Conservation (phyloP, 92 coral and sea anemone genomes). For the Blastomussa wellsi region DNA sequence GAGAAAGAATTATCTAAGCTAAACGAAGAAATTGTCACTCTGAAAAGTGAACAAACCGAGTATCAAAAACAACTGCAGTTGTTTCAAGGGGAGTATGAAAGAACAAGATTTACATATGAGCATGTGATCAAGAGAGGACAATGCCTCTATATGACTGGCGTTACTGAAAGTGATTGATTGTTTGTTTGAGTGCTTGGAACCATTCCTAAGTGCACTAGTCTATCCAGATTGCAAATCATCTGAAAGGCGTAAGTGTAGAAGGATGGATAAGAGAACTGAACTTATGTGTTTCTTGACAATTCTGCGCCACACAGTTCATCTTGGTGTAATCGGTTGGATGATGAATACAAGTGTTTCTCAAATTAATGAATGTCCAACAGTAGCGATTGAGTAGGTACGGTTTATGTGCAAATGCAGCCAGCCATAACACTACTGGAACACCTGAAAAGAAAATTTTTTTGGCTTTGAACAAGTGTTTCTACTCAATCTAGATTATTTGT, state of each 20-base stretch:
- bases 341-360: too few species aligned
- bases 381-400: too few species aligned
- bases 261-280: conserved; percentile 36
- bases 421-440: too few species aligned
- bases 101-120: conserved; percentile 32
- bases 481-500: conserved; percentile 37
- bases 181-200: conserved; percentile 8
- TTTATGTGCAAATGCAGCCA: too few species aligned
- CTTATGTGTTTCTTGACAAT: conserved; percentile 56
- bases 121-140: conserved; percentile 29
- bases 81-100: conserved; percentile 27
- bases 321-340: conserved; percentile 59
- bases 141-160: conserved; percentile 44
- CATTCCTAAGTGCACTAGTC: neutral
- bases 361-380: too few species aligned
- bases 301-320: conserved; percentile 40
- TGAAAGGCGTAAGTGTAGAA: neutral
- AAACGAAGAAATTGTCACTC: neutral
- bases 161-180: conserved; percentile 31
- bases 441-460: too few species aligned
- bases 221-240: neutral
- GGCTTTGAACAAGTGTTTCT: conserved; percentile 45
- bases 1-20: too few species aligned
- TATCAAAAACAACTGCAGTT: neutral
- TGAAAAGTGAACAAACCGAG: neutral